Evolutionary conservation across 1,140 invertebrate genomes (phyloP), one percentile per base, ranked within the genome.

Genomic region (Ceratosolen fusciceps): DNA sequence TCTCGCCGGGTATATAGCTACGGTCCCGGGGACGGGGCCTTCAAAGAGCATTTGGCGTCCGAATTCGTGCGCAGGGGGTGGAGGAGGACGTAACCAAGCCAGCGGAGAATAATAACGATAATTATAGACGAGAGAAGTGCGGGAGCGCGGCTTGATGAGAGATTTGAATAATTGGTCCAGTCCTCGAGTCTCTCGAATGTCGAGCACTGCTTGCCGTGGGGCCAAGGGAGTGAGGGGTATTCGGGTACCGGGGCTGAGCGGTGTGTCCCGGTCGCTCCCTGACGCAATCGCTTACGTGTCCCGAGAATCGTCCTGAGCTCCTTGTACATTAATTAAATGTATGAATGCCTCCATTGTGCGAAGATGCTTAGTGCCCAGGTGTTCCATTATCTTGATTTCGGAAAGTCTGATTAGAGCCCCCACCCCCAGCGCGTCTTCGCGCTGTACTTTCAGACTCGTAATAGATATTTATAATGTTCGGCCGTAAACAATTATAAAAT

Each of bases 81-180:
- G n/a, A n/a, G n/a, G n/a, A n/a, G n/a, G n/a, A n/a, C n/a, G n/a
- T n/a, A 24, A 2, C 14, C 19, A 37, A 67, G 8, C 62, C 19
- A 26, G 0, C 37, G 4, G 12, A 8, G 2, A 37, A 80, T 83
- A 83, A 83, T 83, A 83, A 81, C 82, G 83, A 85, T 84, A 82
- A 83, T 85, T 85, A 83, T 77, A 68, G 77, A 76, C 58, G 58
- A 67, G 54, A 39, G 60, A 34, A n/a, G 19, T 5, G 47, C 1
- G 62, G 24, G 29, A 10, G 5, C 7, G 65, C 60, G 72, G 81
- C 75, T 74, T 81, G 82, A 82, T 82, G 77, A 82, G 83, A 80
- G 80, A 84, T 84, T 80, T 75, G 79, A 80, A 82, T 82, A 82
- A 83, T 84, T 78, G 74, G 62, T 79, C 77, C 81, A 81, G 39